Evolutionary conservation across 1,140 invertebrate genomes (phyloP), one percentile per base, ranked within the genome.

Genomic region (Sminthurides bifidus): DNA sequence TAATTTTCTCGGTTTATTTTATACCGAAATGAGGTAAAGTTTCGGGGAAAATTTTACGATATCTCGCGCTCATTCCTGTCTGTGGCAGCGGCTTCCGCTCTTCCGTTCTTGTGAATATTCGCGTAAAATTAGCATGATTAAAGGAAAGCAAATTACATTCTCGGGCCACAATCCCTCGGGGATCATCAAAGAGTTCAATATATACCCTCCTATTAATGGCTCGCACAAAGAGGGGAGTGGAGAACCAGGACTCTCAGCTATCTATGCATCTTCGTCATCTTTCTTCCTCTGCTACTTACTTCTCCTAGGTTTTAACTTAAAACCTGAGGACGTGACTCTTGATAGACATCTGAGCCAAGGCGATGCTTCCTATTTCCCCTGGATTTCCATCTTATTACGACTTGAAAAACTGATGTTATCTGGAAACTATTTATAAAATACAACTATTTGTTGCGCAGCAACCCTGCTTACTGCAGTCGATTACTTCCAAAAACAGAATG

Each of bases 51-150:
- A n/a, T n/a, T n/a, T n/a, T n/a, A n/a, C n/a, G n/a, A n/a, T n/a
- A n/a, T n/a, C n/a, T n/a, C n/a, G n/a, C n/a, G n/a, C n/a, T n/a
- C n/a, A n/a, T n/a, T 15, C 17, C 26, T 3, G 5, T 21, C 17
- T 17, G 38, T 17, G n/a, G 49, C 17, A 51, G 30, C 24, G 6
- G 33, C 17, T 17, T 14, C 14, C 30, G 1, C 26, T 12, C 14
- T 29, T 12, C 29, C 17, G 21, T 17, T 21, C 29, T 30, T 48
- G 23, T 30, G 10, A 19, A 48, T 29, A n/a, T 23, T 14, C 19
- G 21, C 5, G 24, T 19, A 41, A 53, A 53, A 53, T 53, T 53
- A 53, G 33, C 31, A 53, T 53, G 51, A 53, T 53, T 53, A 53
- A 53, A 53, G 51, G 51, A 27, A 30, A 48, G 27, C 17, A 53